Percentiles rank a stretch among this genome's conserved stretches.
Evolutionary conservation across 2,888 invertebrate genomes (phyloP).

Genomic region (Spatulosminthurus flaviceps): DNA sequence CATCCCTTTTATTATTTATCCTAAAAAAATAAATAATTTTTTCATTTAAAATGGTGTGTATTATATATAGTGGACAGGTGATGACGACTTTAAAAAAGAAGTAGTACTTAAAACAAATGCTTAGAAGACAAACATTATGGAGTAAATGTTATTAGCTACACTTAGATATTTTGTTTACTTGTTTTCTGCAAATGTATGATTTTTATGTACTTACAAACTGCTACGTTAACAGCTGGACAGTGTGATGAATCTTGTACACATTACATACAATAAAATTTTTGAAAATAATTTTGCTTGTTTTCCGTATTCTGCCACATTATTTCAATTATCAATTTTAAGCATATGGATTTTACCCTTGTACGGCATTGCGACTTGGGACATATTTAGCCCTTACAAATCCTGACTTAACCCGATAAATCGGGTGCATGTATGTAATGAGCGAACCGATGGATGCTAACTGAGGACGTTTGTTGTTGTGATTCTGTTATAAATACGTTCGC

Average conservation of each 20-base stretch:
- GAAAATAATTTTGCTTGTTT: too few relatives aligned
- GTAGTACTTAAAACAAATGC: constrained; percentile 5
- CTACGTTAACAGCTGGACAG: constrained; percentile 7
- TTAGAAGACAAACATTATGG: neutral
- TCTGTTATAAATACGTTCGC: too few relatives aligned
- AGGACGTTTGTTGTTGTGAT: too few relatives aligned
- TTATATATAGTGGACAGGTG: constrained; percentile 7
- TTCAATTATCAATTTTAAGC: too few relatives aligned
- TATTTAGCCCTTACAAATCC: too few relatives aligned
- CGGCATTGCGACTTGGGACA: too few relatives aligned
- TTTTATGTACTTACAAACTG: constrained; percentile 8
- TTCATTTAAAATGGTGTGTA: constrained; percentile 2
- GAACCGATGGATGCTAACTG: too few relatives aligned
- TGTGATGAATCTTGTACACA: constrained; percentile 18
- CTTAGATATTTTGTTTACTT: constrained; percentile 13
- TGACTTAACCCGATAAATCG: too few relatives aligned
- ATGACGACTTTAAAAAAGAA: neutral
- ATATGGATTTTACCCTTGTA: too few relatives aligned
- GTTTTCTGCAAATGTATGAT: constrained; percentile 6
- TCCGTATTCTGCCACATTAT: neutral
- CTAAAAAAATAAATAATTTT: constrained; percentile 18
- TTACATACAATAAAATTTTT: constrained; percentile 4
- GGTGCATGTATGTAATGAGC: too few relatives aligned
- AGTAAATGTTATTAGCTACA: neutral
- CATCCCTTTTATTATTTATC: neutral